phyloP scores from a whole-genome alignment of 2,888 invertebrate genomes.

The Liodrosophila aerea region DNA sequence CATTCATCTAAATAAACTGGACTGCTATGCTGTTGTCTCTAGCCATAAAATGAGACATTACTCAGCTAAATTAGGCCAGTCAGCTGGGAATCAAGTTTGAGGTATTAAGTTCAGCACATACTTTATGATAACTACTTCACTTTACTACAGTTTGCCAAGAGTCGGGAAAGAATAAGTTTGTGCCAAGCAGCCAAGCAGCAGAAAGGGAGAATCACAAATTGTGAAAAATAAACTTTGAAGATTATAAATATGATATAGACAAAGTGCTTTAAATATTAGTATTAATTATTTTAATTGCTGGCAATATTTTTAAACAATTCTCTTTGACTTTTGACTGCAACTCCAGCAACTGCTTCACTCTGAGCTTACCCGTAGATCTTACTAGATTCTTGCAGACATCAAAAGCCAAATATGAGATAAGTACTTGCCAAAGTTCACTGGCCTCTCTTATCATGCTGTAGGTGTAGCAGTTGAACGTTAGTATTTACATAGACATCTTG shows the following conservation, averaged over 20 bases:
- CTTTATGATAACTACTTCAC: not conserved
- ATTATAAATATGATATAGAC: too few relatives aligned
- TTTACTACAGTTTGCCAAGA: not conserved
- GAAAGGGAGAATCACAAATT: too few relatives aligned
- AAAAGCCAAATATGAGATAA: constrained; percentile 24
- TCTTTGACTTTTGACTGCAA: constrained; percentile 1
- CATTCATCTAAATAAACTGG: constrained; percentile 29
- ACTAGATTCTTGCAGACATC: constrained; percentile 26
- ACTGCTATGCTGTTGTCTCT: constrained; percentile 4
- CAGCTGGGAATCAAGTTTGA: constrained; percentile 28
- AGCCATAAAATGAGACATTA: constrained; percentile 22
- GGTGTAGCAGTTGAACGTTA: constrained; percentile 5
- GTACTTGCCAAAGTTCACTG: constrained; percentile 30
- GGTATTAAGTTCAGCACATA: constrained; percentile 9
- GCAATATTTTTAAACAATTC: too few relatives aligned
- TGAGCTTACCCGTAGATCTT: not conserved
- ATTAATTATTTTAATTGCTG: too few relatives aligned
- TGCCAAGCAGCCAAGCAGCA: not conserved
- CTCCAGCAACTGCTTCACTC: not conserved
- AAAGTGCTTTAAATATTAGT: too few relatives aligned
- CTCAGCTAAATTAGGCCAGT: constrained; percentile 11
- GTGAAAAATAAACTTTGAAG: too few relatives aligned
- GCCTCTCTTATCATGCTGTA: constrained; percentile 14
- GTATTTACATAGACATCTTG: constrained; percentile 36
- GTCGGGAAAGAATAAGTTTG: not conserved